Evolutionary conservation across 2,113 vertebrate genomes (phyloP).

Genomic region (Struthidea cinerea): DNA sequence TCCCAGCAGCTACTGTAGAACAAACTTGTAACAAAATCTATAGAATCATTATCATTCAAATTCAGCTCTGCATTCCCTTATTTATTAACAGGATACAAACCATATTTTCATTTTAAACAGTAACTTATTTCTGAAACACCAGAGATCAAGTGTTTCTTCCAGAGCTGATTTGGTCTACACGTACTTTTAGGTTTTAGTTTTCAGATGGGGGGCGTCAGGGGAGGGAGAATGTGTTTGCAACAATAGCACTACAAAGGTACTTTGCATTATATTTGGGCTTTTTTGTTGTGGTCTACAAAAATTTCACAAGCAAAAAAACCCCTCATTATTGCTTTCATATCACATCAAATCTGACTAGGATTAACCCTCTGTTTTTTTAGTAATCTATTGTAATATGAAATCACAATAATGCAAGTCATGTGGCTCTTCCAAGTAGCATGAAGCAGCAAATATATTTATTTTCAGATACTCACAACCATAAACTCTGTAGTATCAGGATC

Average conservation of each 20-base stretch:
- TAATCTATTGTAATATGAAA: background rate
- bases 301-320: background rate
- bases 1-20: background rate
- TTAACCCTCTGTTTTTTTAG: background rate
- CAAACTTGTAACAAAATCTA: background rate
- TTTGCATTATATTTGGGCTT: background rate
- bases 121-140: background rate
- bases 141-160: background rate
- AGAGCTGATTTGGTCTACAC: background rate
- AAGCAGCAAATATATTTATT: background rate
- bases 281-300: background rate
- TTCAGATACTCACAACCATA: conserved; percentile 63
- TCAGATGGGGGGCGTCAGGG: rapidly evolving
- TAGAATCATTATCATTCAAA: background rate
- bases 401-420: background rate
- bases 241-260: background rate
- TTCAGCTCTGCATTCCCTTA: background rate
- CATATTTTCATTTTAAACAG: background rate
- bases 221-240: background rate
- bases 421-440: background rate
- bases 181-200: background rate
- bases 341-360: background rate
- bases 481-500: conserved; percentile 29
- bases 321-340: background rate
- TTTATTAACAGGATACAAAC: background rate